Conservation (phyloP, 1,140 invertebrate genomes). For the Dinothrombium tinctorium region DNA sequence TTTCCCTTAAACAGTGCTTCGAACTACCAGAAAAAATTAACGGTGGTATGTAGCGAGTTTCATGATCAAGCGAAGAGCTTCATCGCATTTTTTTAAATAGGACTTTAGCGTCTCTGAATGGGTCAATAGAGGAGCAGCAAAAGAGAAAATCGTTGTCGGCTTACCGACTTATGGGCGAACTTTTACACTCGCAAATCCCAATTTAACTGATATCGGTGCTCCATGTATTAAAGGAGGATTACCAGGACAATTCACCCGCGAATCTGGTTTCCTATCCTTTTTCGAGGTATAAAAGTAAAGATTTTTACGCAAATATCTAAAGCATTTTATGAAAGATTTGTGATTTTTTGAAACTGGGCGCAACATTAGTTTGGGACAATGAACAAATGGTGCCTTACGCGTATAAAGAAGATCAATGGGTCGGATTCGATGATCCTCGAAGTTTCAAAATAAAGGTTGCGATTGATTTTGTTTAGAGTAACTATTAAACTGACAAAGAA, state of each 20-base stretch:
- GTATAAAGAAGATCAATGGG: slow-evolving; percentile 73
- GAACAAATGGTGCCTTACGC: slow-evolving; percentile 64
- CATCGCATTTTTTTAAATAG: slow-evolving; percentile 21
- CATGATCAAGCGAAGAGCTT: neutral
- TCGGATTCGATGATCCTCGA: slow-evolving; percentile 81
- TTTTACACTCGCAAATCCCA: slow-evolving; percentile 67
- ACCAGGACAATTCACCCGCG: slow-evolving; percentile 58
- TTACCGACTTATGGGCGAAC: slow-evolving; percentile 85
- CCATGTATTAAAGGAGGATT: slow-evolving; percentile 49
- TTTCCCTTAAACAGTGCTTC: slow-evolving; percentile 66
- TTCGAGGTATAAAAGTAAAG: slow-evolving; percentile 35
- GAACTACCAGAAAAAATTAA: slow-evolving; percentile 20
- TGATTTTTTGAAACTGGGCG: slow-evolving; percentile 49
- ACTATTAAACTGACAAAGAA: neutral
- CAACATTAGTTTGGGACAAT: slow-evolving; percentile 82
- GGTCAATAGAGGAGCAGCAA: slow-evolving; percentile 77
- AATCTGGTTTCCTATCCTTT: slow-evolving; percentile 72
- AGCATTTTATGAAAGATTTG: slow-evolving; percentile 34
- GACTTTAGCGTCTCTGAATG: slow-evolving; percentile 74
- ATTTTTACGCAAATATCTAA: neutral
- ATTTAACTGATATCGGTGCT: slow-evolving; percentile 74
- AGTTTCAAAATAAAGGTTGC: slow-evolving; percentile 70
- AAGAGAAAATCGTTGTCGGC: slow-evolving; percentile 82
- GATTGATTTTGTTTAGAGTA: neutral
- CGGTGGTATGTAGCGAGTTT: slow-evolving; percentile 16